phyloP scores from a whole-genome alignment of 2,797 vertebrate species.

The Falco berigora region DNA sequence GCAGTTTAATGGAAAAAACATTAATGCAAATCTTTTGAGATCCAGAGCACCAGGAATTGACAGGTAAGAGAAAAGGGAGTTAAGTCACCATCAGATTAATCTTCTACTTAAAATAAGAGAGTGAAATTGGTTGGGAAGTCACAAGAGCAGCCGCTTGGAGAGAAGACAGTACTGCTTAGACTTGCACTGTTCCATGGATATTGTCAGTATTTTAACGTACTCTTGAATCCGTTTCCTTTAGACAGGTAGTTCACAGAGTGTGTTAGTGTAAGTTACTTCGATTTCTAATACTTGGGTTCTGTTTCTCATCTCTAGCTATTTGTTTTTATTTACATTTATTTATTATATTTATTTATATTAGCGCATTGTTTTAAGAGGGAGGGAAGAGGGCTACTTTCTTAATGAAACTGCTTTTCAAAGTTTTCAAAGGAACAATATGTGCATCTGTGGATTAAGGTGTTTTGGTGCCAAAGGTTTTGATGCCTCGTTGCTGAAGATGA shows the following conservation, averaged over 20 bases:
- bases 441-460: background rate
- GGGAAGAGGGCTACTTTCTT: background rate
- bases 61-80: background rate
- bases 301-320: background rate
- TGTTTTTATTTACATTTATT: background rate
- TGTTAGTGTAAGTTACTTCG: background rate
- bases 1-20: background rate
- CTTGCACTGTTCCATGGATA: background rate
- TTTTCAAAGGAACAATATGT: background rate
- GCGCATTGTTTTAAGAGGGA: background rate
- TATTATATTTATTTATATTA: background rate
- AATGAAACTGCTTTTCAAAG: background rate
- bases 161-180: background rate
- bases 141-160: background rate
- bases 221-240: background rate
- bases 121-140: background rate
- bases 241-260: background rate
- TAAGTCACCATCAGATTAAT: background rate
- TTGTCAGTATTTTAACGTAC: background rate
- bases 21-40: background rate
- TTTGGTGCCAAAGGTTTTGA: background rate
- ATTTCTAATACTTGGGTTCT: background rate
- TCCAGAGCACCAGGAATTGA: background rate
- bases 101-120: background rate
- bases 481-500: background rate